A percentile compares a stretch with the other conserved stretches of the same genome.
phyloP scores from a whole-genome alignment of 2,797 vertebrate genomes.

The Lacerta viridis region DNA sequence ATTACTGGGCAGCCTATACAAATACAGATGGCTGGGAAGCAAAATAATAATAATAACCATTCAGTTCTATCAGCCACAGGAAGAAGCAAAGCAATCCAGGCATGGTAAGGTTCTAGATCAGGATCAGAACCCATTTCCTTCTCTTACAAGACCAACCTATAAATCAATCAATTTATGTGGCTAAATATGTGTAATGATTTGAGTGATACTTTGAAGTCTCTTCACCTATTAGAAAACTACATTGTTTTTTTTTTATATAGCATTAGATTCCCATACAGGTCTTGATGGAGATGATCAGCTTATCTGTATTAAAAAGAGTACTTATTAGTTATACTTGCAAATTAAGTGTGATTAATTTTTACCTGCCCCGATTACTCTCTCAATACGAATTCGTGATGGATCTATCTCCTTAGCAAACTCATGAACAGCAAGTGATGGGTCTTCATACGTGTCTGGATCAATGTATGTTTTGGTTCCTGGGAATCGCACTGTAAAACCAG shows the following conservation, averaged over 20 bases:
- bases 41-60: background rate
- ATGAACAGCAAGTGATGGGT: constrained; percentile 94
- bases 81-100: background rate
- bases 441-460: constrained; percentile 97
- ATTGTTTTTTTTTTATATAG: background rate
- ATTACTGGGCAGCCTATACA: too few species aligned
- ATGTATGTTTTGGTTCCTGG: constrained; percentile 96
- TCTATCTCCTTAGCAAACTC: constrained; percentile 98
- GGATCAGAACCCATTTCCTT: constrained; percentile 2
- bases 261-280: background rate
- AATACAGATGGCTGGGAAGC: too few species aligned
- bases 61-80: background rate
- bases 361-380: constrained; percentile 98
- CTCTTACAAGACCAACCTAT: background rate
- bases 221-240: constrained; percentile 1
- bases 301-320: background rate
- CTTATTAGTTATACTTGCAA: constrained; percentile 11
- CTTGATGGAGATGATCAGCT: constrained; percentile 14
- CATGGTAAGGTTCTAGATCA: background rate
- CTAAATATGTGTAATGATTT: background rate
- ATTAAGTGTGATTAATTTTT: constrained; percentile 53
- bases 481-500: constrained; percentile 86
- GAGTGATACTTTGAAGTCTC: background rate
- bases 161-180: background rate
- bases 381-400: constrained; percentile 95